phyloP scores from a whole-genome alignment of 2,797 vertebrate species.

The Halcyon badia region DNA sequence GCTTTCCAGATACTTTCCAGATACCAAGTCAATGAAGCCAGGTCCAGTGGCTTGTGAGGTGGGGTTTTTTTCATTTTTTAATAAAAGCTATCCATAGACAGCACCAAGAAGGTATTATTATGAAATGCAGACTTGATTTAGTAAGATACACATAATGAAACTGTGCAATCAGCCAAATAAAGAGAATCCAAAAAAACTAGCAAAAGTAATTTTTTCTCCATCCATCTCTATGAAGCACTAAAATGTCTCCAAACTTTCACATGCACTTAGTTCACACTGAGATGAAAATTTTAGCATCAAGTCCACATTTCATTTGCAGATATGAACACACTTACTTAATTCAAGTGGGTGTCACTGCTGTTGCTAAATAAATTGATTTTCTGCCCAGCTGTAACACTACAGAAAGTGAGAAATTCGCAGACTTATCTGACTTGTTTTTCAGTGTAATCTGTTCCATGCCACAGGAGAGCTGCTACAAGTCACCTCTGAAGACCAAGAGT shows the following conservation, averaged over 20 bases:
- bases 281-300: neutral
- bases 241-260: neutral
- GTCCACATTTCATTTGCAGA: neutral
- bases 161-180: neutral
- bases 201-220: neutral
- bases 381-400: constrained; percentile 11
- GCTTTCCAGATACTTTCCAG: neutral
- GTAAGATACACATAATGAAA: neutral
- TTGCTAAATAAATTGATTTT: constrained; percentile 49
- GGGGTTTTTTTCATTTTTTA: neutral
- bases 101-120: neutral
- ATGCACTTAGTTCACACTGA: neutral
- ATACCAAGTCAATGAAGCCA: neutral
- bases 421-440: constrained; percentile 37
- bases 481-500: neutral
- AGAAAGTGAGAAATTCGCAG: constrained; percentile 26
- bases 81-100: neutral
- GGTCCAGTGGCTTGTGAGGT: neutral
- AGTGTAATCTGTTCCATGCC: neutral
- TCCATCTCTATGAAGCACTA: neutral
- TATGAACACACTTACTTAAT: constrained; percentile 16
- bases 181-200: fast-evolving
- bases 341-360: neutral
- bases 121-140: neutral
- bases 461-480: neutral